These are phyloP conservation scores for Acropora yongei DNA, from an alignment of 64 coral and sea anemone genomes.

Conservation along the genomic window DNA sequence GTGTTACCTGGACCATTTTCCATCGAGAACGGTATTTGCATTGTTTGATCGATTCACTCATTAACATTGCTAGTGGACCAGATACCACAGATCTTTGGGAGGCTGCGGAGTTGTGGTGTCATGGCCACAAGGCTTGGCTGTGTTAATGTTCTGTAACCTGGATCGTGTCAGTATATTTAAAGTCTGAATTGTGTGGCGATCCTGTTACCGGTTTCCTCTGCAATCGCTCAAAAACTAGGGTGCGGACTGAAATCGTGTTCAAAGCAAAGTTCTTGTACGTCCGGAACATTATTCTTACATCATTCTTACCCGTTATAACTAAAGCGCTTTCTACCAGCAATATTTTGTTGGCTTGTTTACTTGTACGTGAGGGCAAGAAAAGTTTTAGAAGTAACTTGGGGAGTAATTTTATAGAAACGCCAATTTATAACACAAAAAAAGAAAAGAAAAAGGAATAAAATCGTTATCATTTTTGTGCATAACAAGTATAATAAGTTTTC, in stretches of 20 bases:
- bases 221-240: background rate
- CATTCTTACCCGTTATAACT: too few relatives aligned
- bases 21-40: conserved; percentile 17
- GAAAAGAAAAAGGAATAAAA: too few relatives aligned
- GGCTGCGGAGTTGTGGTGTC: conserved; percentile 19
- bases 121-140: conserved; percentile 36
- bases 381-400: too few relatives aligned
- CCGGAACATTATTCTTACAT: too few relatives aligned
- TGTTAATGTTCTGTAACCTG: conserved; percentile 45
- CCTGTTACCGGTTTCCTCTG: too few relatives aligned
- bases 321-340: too few relatives aligned
- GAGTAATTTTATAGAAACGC: too few relatives aligned
- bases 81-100: conserved; percentile 30
- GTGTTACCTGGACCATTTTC: conserved; percentile 23
- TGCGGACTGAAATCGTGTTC: background rate
- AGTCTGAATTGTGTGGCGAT: background rate
- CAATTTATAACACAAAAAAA: too few relatives aligned
- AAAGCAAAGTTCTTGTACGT: background rate
- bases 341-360: too few relatives aligned
- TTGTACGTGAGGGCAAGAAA: too few relatives aligned
- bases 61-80: conserved; percentile 39
- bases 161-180: conserved; percentile 19
- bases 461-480: too few relatives aligned
- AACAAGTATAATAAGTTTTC: too few relatives aligned
- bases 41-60: conserved; percentile 48